Percentiles rank a stretch among this genome's conserved stretches.
These are phyloP conservation scores for Gobionotothen gibberifrons DNA, from an alignment of 2,797 vertebrate genomes.

Conservation along the genomic window DNA sequence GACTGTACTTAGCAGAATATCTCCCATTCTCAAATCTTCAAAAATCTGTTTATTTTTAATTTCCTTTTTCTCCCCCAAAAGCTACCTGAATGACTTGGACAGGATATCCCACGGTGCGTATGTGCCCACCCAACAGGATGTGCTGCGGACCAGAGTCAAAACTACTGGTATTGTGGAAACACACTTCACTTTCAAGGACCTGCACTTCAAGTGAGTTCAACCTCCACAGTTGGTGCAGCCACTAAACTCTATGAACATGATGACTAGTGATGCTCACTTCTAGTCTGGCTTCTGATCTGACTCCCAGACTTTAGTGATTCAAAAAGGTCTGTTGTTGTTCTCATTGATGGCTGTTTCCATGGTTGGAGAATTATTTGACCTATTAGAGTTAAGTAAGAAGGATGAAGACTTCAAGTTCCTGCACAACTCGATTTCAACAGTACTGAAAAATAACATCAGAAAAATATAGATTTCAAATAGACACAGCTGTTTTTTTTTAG, in stretches of 20 bases:
- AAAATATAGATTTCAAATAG: neutral
- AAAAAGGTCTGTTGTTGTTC: neutral
- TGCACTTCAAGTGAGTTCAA: conserved; percentile 95
- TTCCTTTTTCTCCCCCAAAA: conserved; percentile 55
- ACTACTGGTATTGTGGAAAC: conserved; percentile 99
- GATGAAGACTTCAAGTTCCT: neutral
- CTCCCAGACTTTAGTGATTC: neutral
- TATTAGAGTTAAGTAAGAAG: neutral
- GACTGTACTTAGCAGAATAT: neutral
- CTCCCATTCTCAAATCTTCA: neutral
- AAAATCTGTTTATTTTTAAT: neutral
- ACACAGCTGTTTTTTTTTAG: neutral
- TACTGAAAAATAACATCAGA: neutral
- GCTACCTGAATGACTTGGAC: conserved; percentile 98
- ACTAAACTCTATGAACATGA: neutral
- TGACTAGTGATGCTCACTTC: neutral
- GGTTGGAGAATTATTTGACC: neutral
- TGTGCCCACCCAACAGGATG: conserved; percentile 98
- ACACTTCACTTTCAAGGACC: conserved; percentile 99
- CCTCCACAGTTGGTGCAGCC: neutral
- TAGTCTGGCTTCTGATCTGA: neutral
- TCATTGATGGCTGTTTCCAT: neutral
- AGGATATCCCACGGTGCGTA: conserved; percentile 93
- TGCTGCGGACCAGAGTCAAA: conserved; percentile 98
- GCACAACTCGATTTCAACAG: neutral